Evolutionary conservation across 2,113 vertebrate genomes (phyloP), one percentile per base, ranked within the genome.

Genomic region (Prunella himalayana): DNA sequence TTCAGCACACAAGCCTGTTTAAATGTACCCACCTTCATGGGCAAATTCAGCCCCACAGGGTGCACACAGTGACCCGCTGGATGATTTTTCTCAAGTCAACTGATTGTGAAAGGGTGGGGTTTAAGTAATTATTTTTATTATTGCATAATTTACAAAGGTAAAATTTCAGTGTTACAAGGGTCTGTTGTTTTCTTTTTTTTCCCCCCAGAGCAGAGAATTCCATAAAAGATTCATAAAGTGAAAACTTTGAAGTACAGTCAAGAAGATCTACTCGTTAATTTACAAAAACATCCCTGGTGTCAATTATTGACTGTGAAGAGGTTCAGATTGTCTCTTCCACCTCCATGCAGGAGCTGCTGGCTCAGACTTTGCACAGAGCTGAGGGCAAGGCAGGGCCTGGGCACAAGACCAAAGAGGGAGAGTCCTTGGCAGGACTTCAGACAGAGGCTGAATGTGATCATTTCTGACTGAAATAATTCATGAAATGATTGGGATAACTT

Each of bases 211-310:
- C 33, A 68, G 49, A 88, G 30, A 90, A 83, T 35, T 81, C 56
- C 88, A 86, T 95, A 83, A 94, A 95, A 93, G 35, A 95, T 88
- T 93, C 64, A 97, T 94, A 31, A 60, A 94, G 85, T 7, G 15
- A 73, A 78, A 93, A 93, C 90, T 90, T 90, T 87, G 88, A 96
- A 86, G 90, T 60, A 10, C 7, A 84, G 49, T 83, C 56, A 75
- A 68, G 82, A 93, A 90, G 76, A 92, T 51, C 44, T 19, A 83
- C 50, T 88, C 71, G 39, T 89, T 94, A 91, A 75, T 95, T 80
- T 95, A 63, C 9, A 0, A 71, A 81, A 85, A 35, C 18, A 35
- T 68, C 54, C 45, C 51, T 53, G 37, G 16, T 78, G 76, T 71
- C 92, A 94, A 4, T 88, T 86, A 47, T 10, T 42, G 37, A 19